Conservation (phyloP, 2,113 vertebrate genomes). For the Xyliphius kryptos region DNA sequence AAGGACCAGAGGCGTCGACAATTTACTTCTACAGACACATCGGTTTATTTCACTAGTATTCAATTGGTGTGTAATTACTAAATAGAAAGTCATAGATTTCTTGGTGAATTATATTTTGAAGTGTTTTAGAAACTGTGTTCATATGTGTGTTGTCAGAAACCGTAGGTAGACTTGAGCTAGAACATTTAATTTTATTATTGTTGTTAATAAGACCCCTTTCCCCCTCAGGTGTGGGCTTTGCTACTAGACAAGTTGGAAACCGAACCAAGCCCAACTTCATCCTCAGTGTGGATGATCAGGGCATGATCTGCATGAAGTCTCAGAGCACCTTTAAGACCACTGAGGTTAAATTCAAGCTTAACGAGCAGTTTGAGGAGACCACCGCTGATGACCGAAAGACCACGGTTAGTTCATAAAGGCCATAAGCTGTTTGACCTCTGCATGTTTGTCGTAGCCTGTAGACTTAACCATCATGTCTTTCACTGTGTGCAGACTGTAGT, state of each 20-base stretch:
- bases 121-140: no score
- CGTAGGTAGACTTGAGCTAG: no score
- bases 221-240: constrained; percentile 80
- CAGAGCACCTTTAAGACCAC: constrained; percentile 88
- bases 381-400: constrained; percentile 89
- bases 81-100: no score
- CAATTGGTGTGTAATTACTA: no score
- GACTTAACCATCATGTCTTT: constrained; percentile 24
- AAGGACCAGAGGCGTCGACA: no score
- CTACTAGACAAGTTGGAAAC: constrained; percentile 79
- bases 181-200: no score
- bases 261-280: constrained; percentile 78
- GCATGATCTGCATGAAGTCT: constrained; percentile 75
- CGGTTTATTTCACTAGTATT: no score
- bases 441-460: neutral
- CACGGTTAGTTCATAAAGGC: no score
- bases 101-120: no score
- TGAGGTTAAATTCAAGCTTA: constrained; percentile 79
- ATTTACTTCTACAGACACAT: no score
- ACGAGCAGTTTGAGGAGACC: constrained; percentile 84
- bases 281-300: constrained; percentile 73
- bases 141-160: no score
- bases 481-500: constrained; percentile 69
- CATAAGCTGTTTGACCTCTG: no score
- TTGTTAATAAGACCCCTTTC: neutral